Evolutionary conservation across 2,797 vertebrate genomes (phyloP).

Genomic region (Mus minutoides): DNA sequence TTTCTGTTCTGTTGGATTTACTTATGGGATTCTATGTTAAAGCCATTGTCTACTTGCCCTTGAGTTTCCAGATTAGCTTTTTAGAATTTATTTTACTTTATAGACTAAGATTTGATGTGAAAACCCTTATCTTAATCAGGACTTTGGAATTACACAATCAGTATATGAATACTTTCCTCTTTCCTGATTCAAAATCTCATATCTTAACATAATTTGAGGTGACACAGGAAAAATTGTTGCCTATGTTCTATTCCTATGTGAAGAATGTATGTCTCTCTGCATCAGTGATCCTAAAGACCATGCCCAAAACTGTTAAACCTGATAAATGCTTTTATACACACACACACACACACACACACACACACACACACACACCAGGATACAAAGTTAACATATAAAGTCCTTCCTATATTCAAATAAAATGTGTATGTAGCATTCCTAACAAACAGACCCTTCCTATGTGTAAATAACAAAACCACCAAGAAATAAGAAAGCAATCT

Average conservation of each 20-base stretch:
- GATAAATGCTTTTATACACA: background rate
- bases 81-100: slow-evolving; percentile 6
- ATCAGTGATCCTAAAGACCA: background rate
- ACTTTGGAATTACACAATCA: background rate
- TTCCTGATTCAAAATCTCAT: background rate
- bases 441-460: background rate
- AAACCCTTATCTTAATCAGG: background rate
- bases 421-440: background rate
- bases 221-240: background rate
- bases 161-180: background rate
- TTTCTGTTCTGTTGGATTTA: too few relatives aligned
- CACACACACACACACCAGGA: too few relatives aligned
- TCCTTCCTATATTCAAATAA: background rate
- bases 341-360: too few relatives aligned
- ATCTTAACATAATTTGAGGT: background rate
- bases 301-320: background rate
- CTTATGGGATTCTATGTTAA: too few relatives aligned
- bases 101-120: background rate
- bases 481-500: background rate
- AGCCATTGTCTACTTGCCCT: too few relatives aligned
- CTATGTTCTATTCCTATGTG: background rate
- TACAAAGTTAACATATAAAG: background rate
- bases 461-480: background rate
- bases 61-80: background rate
- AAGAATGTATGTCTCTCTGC: background rate